Base-by-base conservation (phyloP, 2,888 invertebrate species). In the Galerucella pusilla region DNA sequence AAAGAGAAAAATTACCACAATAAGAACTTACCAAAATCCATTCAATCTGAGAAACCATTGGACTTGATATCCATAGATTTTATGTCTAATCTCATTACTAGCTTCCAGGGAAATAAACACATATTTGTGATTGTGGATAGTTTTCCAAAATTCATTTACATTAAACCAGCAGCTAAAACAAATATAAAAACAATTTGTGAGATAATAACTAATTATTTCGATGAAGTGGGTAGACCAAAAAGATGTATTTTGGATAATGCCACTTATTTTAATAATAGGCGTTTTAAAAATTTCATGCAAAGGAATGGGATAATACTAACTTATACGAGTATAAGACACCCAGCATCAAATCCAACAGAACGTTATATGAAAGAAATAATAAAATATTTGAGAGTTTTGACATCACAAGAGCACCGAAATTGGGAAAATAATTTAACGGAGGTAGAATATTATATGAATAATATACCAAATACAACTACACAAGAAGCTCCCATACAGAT, bases 141-240 rank as follows among this genome's bases (percentile, higher is more conserved):
- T 0, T 76, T 78, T 68, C 71, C 76, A 65, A 76, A 76, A 72
- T 76, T 68, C 16, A 61, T 70, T 1, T 67, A 71, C 45, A 11
- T 76, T 12, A 75, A 71, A 20, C 52, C 72, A 49, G 35, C 63
- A 7, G 52, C 57, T 66, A 42, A 28, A 69, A 68, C 59, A n/a
- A 77, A 69, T 16, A 73, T 65, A 16, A 73, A 67, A 57, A 66
- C 14, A 10, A 52, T 52, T n/a, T 14, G 68, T 54, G 14, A 49
- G n/a, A 65, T 14, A 20, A 20, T 20, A 1, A 20, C 20, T 20
- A 20, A 20, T 20, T 20, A 20, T 20, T 20, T 20, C 20, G 1
- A 20, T 20, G 20, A 20, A 20, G 20, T 20, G 20, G 20, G 20
- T 20, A 20, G 20, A 20, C 20, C 20, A 45, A 28, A 28, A 28